Percentiles rank a stretch among this genome's conserved stretches.
Conservation (phyloP, 35 echinoderm and acorn worm genomes). For the Apostichopus japonicus region DNA sequence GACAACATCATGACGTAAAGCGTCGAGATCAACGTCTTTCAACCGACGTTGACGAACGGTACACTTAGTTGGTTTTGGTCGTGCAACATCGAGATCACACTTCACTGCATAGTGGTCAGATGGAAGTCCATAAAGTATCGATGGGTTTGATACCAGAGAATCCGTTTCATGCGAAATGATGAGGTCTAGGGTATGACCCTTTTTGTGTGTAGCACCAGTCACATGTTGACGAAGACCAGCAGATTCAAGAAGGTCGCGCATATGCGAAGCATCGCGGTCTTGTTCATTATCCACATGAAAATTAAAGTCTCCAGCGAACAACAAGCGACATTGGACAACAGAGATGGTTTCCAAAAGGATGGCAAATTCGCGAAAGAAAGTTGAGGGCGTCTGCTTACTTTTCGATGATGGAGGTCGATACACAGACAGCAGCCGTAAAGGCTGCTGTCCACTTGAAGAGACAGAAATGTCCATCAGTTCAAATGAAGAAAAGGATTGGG, state of each 20-base stretch:
- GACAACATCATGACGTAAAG: conserved; percentile 36
- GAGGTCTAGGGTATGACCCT: conserved; percentile 71
- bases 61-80: conserved; percentile 31
- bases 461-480: too few relatives aligned
- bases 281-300: conserved; percentile 42
- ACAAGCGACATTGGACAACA: not conserved
- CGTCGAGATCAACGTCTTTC: conserved; percentile 44
- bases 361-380: conserved; percentile 46
- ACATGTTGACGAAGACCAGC: conserved; percentile 64
- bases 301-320: conserved; percentile 61
- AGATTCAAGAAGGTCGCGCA: not conserved
- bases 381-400: not conserved
- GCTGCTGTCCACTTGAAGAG: too few relatives aligned
- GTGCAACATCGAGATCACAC: conserved; percentile 12
- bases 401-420: too few relatives aligned
- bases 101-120: conserved; percentile 64
- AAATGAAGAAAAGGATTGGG: too few relatives aligned
- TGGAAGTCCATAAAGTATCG: conserved; percentile 37
- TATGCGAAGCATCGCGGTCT: conserved; percentile 30
- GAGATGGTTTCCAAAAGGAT: conserved; percentile 16
- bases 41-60: conserved; percentile 45
- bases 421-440: too few relatives aligned
- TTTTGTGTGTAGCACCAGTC: conserved; percentile 33
- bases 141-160: not conserved
- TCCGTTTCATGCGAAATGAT: conserved; percentile 40